Base-by-base conservation (phyloP, 1,140 invertebrate species). In the Heterodera carotae region DNA sequence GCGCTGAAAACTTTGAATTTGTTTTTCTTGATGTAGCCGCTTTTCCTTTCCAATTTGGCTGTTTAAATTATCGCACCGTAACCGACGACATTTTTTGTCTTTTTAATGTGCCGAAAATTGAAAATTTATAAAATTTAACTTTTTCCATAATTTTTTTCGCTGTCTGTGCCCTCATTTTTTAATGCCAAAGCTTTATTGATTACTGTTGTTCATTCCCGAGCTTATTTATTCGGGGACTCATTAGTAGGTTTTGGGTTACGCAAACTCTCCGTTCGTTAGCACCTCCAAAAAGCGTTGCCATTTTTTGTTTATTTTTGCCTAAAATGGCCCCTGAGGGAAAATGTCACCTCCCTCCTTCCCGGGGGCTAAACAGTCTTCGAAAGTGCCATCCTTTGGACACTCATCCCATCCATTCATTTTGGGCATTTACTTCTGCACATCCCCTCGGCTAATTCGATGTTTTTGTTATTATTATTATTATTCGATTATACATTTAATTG, bases 301-400 rank as follows among this genome's bases (percentile, higher is more conserved):
- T 56, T 53, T 53, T 56, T 56, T 56, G 48, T 56, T 56, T 56
- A 56, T 22, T 56, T 56, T 56, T 56, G 48, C 48, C 48, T 18
- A 56, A 53, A 56, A 56, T 56, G 48, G 48, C 15, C 48, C 39
- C 48, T 56, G 48, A 15, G 48, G 48, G 48, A 18, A 56, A 53
- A 56, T 22, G 48, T 1, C 1, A 15, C 48, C 48, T 22, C 18
- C 18, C 48, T 18, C 5, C 18, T 15, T 15, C 48, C 10, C 48
- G 39, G 39, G 39, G 39, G 39, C 39, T 39, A 43, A 43, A 43
- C 6, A 43, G 12, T 43, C 39, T 43, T 43, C 12, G 39, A 12
- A 6, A 43, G 12, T 43, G 39, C 39, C 39, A 43, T 43, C 39
- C 6, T 43, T 8, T 12, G 39, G 12, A 43, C 39, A 43, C 39